A percentile compares a stretch with the other conserved stretches of the same genome.
Evolutionary conservation across 2,888 invertebrate species (phyloP).

Genomic region (Erebia ligea): DNA sequence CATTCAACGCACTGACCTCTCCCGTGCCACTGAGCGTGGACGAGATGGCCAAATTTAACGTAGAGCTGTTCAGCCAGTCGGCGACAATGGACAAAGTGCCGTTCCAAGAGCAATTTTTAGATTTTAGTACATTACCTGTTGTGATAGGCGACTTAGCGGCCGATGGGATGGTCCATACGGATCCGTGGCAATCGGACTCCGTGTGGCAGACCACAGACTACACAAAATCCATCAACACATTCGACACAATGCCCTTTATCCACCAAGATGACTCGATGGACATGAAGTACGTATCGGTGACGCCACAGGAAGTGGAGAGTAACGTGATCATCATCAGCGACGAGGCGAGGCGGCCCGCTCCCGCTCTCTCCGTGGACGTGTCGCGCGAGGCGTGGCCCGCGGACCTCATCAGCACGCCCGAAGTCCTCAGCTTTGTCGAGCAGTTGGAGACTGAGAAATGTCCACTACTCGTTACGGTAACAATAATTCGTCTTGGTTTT

Average conservation of each 20-base stretch:
- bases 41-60: constrained; percentile 53
- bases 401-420: constrained; percentile 73
- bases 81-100: constrained; percentile 53
- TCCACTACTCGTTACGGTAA: constrained; percentile 56
- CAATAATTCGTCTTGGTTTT: constrained; percentile 38
- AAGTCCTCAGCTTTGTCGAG: constrained; percentile 73
- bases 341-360: constrained; percentile 37
- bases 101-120: constrained; percentile 64
- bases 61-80: constrained; percentile 50
- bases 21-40: constrained; percentile 63
- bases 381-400: constrained; percentile 54
- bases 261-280: constrained; percentile 72
- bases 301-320: constrained; percentile 69
- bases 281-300: constrained; percentile 64
- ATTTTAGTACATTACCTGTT: constrained; percentile 69
- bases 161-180: constrained; percentile 53
- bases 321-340: constrained; percentile 62
- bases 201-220: constrained; percentile 58
- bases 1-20: constrained; percentile 58
- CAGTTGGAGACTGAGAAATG: constrained; percentile 73
- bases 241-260: constrained; percentile 68
- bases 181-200: constrained; percentile 56
- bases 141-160: constrained; percentile 68
- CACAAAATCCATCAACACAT: constrained; percentile 56
- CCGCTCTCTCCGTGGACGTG: constrained; percentile 62